Percentiles rank a stretch among this genome's conserved stretches.
These are phyloP conservation scores for Mactromeris polynyma DNA, from an alignment of 2,888 invertebrate species.

Conservation along the genomic window DNA sequence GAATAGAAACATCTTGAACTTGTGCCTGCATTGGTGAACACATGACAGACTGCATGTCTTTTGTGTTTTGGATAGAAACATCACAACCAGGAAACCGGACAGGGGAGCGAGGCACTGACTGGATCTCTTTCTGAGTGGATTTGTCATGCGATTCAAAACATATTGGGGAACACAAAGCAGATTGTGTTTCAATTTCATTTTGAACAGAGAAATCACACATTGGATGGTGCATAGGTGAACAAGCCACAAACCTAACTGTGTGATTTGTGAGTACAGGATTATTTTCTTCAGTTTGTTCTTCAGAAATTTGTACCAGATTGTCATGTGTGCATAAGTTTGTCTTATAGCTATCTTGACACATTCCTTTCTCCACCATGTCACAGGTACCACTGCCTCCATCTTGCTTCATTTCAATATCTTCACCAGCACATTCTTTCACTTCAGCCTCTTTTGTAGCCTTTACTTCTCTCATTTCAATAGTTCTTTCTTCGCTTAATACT, in stretches of 20 bases:
- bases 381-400: background rate
- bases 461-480: background rate
- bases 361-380: background rate
- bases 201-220: slow-evolving; percentile 34
- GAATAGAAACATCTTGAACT: slow-evolving; percentile 42
- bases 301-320: background rate
- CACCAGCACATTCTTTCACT: background rate
- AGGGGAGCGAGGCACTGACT: slow-evolving; percentile 42
- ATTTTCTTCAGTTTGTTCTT: background rate
- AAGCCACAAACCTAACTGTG: slow-evolving; percentile 2
- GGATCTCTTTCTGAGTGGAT: slow-evolving; percentile 27
- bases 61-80: slow-evolving; percentile 23
- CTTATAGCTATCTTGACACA: background rate
- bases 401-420: background rate
- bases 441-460: background rate
- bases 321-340: background rate
- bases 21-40: slow-evolving; percentile 51
- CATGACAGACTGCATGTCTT: slow-evolving; percentile 40
- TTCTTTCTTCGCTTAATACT: too few relatives aligned
- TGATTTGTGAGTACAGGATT: background rate
- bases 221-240: slow-evolving; percentile 20
- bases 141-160: slow-evolving; percentile 21
- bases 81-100: slow-evolving; percentile 23
- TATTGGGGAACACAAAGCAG: slow-evolving; percentile 50
- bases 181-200: slow-evolving; percentile 29